Percentiles rank a stretch among this genome's conserved stretches.
phyloP scores from a whole-genome alignment of 2,888 invertebrate genomes.

The Ichneumoninae sp. region DNA sequence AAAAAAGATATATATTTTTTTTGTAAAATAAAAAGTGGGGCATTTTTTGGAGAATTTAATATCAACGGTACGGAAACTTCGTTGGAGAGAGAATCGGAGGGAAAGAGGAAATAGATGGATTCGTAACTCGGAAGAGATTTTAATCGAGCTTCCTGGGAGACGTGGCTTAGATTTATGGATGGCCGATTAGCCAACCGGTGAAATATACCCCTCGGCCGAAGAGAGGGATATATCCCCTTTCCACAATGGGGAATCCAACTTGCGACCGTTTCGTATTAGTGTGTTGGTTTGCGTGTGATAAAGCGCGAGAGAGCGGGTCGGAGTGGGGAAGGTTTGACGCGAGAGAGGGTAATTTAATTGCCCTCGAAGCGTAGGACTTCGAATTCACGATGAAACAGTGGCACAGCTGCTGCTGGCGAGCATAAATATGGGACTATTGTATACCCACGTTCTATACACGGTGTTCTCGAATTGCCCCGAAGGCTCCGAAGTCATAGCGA shows the following conservation, averaged over 20 bases:
- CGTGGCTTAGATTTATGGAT: slow-evolving; percentile 58
- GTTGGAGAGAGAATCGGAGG: background rate
- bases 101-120: slow-evolving; percentile 45
- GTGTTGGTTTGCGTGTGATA: slow-evolving; percentile 56
- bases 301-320: slow-evolving; percentile 25
- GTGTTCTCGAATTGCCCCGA: background rate
- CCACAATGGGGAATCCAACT: slow-evolving; percentile 54
- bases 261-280: slow-evolving; percentile 54
- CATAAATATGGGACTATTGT: slow-evolving; percentile 57
- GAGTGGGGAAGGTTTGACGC: slow-evolving; percentile 6
- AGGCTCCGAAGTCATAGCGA: background rate
- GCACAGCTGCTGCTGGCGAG: slow-evolving; percentile 60
- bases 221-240: slow-evolving; percentile 37
- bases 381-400: slow-evolving; percentile 61
- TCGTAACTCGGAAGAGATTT: slow-evolving; percentile 61
- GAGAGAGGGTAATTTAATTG: slow-evolving; percentile 65
- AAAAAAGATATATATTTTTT: background rate
- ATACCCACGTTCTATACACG: slow-evolving; percentile 15
- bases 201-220: slow-evolving; percentile 41
- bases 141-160: slow-evolving; percentile 58
- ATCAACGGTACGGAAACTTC: background rate
- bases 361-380: slow-evolving; percentile 43
- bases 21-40: no score
- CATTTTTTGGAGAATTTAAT: background rate
- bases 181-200: slow-evolving; percentile 58